Percentiles rank a stretch among this genome's conserved stretches.
phyloP scores from a whole-genome alignment of 2,888 invertebrate species.

The Lochmaea capreae region DNA sequence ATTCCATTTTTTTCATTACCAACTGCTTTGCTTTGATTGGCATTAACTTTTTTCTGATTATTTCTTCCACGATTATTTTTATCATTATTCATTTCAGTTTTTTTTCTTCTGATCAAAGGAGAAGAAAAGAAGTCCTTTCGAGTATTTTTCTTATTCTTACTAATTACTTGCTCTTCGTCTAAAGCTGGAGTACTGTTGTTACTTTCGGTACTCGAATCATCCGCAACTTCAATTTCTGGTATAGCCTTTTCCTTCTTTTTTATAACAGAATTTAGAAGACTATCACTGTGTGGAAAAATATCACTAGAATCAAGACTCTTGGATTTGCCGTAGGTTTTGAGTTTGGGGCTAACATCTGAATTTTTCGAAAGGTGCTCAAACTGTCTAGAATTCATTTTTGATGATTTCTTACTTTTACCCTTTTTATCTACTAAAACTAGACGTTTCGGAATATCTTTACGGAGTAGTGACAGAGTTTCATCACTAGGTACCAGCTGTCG shows the following conservation, averaged over 20 bases:
- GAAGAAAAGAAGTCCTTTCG: constrained; percentile 64
- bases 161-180: constrained; percentile 42
- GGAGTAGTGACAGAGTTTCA: constrained; percentile 76
- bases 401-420: constrained; percentile 56
- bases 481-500: constrained; percentile 80
- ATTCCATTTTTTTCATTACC: constrained; percentile 51
- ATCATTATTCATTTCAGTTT: constrained; percentile 52
- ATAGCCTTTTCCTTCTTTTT: constrained; percentile 58
- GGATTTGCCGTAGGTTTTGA: constrained; percentile 80
- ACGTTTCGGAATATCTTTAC: constrained; percentile 82
- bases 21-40: constrained; percentile 38
- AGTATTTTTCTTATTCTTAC: constrained; percentile 56
- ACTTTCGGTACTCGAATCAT: constrained; percentile 32
- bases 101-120: constrained; percentile 64
- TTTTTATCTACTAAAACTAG: constrained; percentile 77
- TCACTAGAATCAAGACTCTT: constrained; percentile 89
- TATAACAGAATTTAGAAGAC: constrained; percentile 47
- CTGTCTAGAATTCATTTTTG: constrained; percentile 49
- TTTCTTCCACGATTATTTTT: constrained; percentile 52
- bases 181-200: constrained; percentile 25
- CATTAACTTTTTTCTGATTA: constrained; percentile 54
- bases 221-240: constrained; percentile 54
- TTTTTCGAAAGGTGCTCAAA: constrained; percentile 48
- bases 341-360: constrained; percentile 48
- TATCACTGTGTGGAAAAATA: constrained; percentile 70